Conservation (phyloP, 2,888 invertebrate species). For the Metacarcinus magister region DNA sequence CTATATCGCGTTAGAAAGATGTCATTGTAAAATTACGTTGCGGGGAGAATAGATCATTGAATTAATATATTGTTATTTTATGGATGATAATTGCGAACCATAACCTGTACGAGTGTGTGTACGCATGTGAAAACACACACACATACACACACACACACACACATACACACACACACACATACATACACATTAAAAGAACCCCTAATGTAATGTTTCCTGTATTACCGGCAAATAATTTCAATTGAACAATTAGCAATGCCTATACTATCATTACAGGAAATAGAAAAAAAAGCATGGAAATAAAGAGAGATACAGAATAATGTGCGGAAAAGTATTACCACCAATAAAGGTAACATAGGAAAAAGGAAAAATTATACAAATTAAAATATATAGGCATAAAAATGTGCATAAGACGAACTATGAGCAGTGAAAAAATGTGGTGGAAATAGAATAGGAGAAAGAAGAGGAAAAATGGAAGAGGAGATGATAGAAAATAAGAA, state of each 20-base stretch:
- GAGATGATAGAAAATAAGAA: background rate
- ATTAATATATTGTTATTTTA: background rate
- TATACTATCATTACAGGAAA: background rate
- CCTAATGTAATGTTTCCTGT: slow-evolving; percentile 28
- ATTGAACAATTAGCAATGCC: background rate
- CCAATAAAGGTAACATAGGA: background rate
- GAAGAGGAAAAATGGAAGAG: background rate
- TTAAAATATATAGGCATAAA: background rate
- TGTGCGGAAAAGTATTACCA: background rate
- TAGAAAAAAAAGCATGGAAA: background rate
- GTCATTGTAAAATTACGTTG: too few species aligned
- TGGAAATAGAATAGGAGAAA: background rate
- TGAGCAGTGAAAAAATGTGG: background rate
- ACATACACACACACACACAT: slow-evolving; percentile 29
- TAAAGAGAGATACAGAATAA: background rate
- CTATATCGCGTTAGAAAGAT: too few species aligned
- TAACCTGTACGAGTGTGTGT: background rate
- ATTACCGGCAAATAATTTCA: background rate
- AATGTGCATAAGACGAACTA: background rate
- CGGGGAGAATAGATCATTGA: background rate
- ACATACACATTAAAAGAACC: background rate
- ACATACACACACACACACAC: slow-evolving; percentile 41
- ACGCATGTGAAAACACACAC: slow-evolving; percentile 7
- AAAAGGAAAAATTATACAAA: background rate
- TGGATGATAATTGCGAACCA: background rate